phyloP scores from a whole-genome alignment of 1,140 invertebrate species.

The Papilio dardanus region DNA sequence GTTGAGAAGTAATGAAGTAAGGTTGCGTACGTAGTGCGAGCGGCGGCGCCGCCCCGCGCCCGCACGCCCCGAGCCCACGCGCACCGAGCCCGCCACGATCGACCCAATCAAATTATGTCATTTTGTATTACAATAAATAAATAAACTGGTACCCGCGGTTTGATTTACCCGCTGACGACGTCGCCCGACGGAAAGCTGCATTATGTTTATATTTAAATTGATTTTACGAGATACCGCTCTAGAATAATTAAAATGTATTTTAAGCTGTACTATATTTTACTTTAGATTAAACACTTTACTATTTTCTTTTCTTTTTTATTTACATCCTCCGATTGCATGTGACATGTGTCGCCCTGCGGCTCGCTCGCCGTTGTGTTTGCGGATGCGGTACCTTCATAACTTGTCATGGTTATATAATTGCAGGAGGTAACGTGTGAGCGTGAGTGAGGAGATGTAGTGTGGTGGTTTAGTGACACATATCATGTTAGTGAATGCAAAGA shows the following conservation, averaged over 20 bases:
- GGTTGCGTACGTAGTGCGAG: neutral
- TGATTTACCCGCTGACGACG: conserved; percentile 36
- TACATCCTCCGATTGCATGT: conserved; percentile 26
- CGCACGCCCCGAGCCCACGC: neutral
- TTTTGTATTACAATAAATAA: conserved; percentile 35
- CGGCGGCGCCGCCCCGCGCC: neutral
- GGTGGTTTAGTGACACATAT: neutral
- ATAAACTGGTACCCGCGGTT: conserved; percentile 14
- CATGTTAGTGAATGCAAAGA: neutral
- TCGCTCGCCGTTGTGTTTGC: neutral
- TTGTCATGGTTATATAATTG: conserved; percentile 14
- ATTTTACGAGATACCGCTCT: conserved; percentile 45
- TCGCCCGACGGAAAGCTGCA: conserved; percentile 21
- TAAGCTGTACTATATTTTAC: conserved; percentile 56
- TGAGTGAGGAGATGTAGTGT: neutral
- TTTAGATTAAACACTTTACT: conserved; percentile 59
- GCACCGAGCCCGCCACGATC: neutral
- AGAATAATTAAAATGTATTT: conserved; percentile 50
- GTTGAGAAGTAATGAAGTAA: neutral
- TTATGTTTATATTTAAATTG: conserved; percentile 40
- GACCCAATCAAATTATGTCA: conserved; percentile 32
- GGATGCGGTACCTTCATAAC: neutral
- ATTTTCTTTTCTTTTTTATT: conserved; percentile 42
- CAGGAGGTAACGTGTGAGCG: conserved; percentile 11
- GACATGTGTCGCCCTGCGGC: neutral